Percentiles rank a stretch among this genome's conserved stretches.
Evolutionary conservation across 1,140 invertebrate genomes (phyloP).

Genomic region (Leptinotarsa texana): DNA sequence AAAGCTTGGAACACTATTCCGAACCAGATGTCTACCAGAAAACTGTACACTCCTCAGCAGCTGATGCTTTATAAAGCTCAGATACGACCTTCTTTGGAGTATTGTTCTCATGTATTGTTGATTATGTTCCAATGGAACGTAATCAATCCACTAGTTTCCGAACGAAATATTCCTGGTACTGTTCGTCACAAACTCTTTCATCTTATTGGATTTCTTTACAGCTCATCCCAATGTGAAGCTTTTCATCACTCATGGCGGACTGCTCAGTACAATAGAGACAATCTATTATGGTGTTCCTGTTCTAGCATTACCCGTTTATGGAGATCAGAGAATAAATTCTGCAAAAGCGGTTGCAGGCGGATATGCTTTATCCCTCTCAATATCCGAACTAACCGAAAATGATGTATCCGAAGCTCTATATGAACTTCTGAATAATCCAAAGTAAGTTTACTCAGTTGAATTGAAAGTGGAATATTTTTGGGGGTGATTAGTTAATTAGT

Average conservation of each 20-base stretch:
- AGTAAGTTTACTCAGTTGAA: conserved; percentile 1
- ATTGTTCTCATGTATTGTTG: too few relatives aligned
- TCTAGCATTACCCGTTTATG: conserved; percentile 52
- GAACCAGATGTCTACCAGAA: too few relatives aligned
- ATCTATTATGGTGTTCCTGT: conserved; percentile 59
- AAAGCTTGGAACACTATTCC: too few relatives aligned
- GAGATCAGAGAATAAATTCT: conserved; percentile 46
- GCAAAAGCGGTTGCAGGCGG: conserved; percentile 55
- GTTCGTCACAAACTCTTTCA: too few relatives aligned
- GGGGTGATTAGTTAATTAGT: too few relatives aligned
- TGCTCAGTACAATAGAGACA: conserved; percentile 53
- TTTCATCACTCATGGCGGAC: conserved; percentile 41
- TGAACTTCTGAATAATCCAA: conserved; percentile 32
- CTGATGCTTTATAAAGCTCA: too few relatives aligned
- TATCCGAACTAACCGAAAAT: conserved; percentile 40
- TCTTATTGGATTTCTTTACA: conserved; percentile 34
- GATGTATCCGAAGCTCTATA: conserved; percentile 23
- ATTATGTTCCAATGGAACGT: too few relatives aligned
- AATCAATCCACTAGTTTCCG: too few relatives aligned
- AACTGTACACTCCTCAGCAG: too few relatives aligned
- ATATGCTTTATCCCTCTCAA: conserved; percentile 54
- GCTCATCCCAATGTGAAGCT: conserved; percentile 52
- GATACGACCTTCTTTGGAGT: too few relatives aligned
- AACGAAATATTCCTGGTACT: too few relatives aligned
- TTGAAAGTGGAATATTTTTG: background rate